Conservation (phyloP, 2,113 vertebrate species). For the Machaerirhynchus nigripectus region DNA sequence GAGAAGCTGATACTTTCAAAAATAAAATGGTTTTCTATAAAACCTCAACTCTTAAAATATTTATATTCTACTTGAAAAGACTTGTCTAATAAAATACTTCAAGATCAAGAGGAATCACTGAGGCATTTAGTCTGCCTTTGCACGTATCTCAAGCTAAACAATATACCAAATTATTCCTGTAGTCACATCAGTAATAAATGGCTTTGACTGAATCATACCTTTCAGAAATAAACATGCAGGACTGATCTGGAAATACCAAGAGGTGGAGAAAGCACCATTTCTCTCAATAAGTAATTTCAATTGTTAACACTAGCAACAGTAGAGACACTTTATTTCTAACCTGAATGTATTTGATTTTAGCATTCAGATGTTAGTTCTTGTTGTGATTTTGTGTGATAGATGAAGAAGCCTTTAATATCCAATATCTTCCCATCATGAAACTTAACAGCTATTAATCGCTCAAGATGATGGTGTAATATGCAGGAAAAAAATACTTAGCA, state of each 20-base stretch:
- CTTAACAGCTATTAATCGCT: background rate
- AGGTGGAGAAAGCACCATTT: background rate
- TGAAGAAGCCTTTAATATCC: background rate
- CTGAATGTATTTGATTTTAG: background rate
- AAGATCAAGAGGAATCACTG: slow-evolving; percentile 20
- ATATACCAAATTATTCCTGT: background rate
- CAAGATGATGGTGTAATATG: background rate
- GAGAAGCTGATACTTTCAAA: background rate
- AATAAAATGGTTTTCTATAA: background rate
- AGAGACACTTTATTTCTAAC: background rate
- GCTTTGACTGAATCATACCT: background rate
- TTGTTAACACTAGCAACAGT: background rate
- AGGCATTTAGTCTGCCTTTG: slow-evolving; percentile 16
- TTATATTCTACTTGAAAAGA: slow-evolving; percentile 23
- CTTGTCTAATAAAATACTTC: slow-evolving; percentile 32
- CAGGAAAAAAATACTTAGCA: background rate
- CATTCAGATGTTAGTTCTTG: background rate
- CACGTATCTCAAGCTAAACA: background rate
- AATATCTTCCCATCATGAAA: background rate
- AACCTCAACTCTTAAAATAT: slow-evolving; percentile 16
- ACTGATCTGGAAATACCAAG: background rate
- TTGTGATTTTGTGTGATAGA: background rate
- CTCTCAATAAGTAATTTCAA: background rate
- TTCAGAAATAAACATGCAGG: background rate
- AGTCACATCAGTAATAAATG: background rate